phyloP scores from a whole-genome alignment of 2,797 vertebrate genomes.

The Neosilurus hyrtlii region DNA sequence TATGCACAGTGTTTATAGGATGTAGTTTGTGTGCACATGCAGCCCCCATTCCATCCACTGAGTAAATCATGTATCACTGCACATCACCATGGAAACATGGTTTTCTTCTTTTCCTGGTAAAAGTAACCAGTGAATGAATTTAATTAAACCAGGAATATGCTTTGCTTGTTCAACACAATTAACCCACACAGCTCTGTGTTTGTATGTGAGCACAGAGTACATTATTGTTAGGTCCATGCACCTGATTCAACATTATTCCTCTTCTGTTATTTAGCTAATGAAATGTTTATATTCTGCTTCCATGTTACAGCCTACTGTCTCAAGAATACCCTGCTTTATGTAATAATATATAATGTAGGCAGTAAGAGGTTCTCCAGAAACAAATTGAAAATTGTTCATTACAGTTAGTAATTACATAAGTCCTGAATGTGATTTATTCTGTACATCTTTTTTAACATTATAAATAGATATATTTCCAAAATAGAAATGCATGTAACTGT shows the following conservation, averaged over 20 bases:
- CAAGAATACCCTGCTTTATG: neutral
- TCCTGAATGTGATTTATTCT: neutral
- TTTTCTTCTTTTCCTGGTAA: slow-evolving; percentile 42
- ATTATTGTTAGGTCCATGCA: neutral
- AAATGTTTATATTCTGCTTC: neutral
- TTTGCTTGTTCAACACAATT: neutral
- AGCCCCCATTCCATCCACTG: slow-evolving; percentile 13
- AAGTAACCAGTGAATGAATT: slow-evolving; percentile 30
- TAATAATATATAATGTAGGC: neutral
- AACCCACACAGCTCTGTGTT: neutral
- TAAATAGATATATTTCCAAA: neutral
- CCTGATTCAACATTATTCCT: slow-evolving; percentile 10
- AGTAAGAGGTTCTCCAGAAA: neutral
- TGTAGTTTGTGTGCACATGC: slow-evolving; percentile 33
- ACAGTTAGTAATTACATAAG: neutral
- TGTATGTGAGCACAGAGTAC: neutral
- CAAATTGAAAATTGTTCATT: neutral
- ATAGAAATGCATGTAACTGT: neutral
- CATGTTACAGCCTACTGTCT: neutral
- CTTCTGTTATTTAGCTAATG: neutral
- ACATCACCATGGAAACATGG: slow-evolving; percentile 54
- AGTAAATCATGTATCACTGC: slow-evolving; percentile 28
- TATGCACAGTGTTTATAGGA: neutral
- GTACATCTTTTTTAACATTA: neutral
- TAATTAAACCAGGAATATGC: slow-evolving; percentile 16